Conservation (phyloP, 2,113 vertebrate genomes). For the Hydrochoerus hydrochaeris region DNA sequence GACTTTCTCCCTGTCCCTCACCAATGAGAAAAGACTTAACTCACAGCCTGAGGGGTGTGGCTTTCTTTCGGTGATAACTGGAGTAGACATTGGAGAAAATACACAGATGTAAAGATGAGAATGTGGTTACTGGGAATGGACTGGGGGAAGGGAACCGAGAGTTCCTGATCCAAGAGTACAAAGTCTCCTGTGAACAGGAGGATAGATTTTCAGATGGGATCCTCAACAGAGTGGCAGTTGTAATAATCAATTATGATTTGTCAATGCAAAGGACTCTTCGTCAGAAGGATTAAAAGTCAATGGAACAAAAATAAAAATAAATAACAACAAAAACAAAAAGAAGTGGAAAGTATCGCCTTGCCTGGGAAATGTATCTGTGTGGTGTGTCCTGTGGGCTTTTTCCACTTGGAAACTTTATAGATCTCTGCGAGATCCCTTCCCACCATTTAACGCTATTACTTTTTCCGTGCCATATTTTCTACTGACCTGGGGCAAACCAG, state of each 20-base stretch:
- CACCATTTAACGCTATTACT: fast-evolving
- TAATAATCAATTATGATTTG: background rate
- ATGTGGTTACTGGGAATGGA: too few species aligned
- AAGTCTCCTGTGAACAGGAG: too few species aligned
- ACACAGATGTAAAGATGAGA: background rate
- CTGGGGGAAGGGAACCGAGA: too few species aligned
- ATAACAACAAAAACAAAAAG: background rate
- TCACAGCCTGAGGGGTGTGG: fast-evolving
- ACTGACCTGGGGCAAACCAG: fast-evolving
- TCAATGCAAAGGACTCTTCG: background rate
- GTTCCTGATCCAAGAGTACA: background rate
- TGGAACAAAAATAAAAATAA: background rate
- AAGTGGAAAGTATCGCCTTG: fast-evolving
- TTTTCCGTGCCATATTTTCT: background rate
- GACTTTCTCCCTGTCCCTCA: fast-evolving
- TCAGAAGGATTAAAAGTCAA: background rate
- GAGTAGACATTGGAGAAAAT: fast-evolving
- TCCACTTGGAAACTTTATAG: background rate
- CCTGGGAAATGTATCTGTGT: too few species aligned
- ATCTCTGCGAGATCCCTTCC: too few species aligned
- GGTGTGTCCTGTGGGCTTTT: background rate
- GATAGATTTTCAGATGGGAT: background rate
- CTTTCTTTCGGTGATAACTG: background rate
- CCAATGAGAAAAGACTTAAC: fast-evolving
- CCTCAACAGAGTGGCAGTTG: too few species aligned